Conservation (phyloP, 2,797 vertebrate species). For the Paramormyrops hopkinsi region DNA sequence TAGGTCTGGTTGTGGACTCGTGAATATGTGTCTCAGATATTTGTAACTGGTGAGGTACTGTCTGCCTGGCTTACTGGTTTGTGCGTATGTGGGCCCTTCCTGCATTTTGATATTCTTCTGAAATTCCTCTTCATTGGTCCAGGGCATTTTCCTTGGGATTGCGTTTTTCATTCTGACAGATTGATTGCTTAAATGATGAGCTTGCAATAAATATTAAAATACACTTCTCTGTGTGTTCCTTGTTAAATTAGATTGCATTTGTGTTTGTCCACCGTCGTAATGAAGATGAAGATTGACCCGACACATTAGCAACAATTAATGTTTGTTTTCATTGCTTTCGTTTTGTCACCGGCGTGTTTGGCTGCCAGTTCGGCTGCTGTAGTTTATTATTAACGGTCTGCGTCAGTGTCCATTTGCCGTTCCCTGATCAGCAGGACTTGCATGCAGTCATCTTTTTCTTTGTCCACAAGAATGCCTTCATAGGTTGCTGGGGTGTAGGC, state of each 20-base stretch:
- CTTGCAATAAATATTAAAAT: not conserved
- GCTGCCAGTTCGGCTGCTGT: not conserved
- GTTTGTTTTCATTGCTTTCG: not conserved
- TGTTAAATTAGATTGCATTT: not conserved
- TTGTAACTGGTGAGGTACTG: not conserved
- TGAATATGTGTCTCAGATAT: not conserved
- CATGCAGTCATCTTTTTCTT: not conserved
- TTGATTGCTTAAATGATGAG: not conserved
- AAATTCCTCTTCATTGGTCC: not conserved
- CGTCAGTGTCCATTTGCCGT: not conserved
- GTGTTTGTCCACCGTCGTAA: not conserved
- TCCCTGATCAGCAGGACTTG: not conserved
- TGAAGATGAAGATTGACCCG: not conserved
- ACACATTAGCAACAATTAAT: not conserved
- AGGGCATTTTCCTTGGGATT: not conserved
- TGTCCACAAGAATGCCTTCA: not conserved
- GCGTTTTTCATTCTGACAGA: not conserved
- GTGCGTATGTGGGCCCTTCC: not conserved
- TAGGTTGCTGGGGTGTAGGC: slow-evolving; percentile 64
- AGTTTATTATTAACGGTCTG: not conserved
- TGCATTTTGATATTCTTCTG: not conserved
- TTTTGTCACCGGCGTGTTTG: not conserved
- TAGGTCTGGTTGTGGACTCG: not conserved
- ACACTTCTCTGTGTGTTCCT: not conserved
- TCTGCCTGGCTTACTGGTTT: not conserved